phyloP scores from a whole-genome alignment of 2,888 invertebrate genomes.

The Tetranychus truncatus region DNA sequence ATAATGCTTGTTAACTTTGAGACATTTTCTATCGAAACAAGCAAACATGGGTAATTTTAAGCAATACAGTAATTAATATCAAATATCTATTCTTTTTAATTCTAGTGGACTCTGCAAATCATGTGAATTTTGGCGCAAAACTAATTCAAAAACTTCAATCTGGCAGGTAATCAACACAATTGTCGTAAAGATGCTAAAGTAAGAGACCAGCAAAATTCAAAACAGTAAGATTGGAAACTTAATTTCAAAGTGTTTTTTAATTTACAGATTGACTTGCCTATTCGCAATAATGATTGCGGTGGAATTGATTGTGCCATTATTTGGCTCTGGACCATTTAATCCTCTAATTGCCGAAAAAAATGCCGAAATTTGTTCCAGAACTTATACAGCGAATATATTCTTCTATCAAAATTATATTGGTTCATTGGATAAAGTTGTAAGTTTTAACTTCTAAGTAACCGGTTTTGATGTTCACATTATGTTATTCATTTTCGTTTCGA shows the following conservation, averaged over 20 bases:
- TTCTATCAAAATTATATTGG: not conserved
- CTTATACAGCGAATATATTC: not conserved
- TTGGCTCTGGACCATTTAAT: not conserved
- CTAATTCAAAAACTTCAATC: not conserved
- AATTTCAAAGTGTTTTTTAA: not conserved
- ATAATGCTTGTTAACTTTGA: not conserved
- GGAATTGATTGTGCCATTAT: not conserved
- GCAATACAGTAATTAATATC: not conserved
- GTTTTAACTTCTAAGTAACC: not conserved
- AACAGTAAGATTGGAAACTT: not conserved
- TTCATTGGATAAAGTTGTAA: not conserved
- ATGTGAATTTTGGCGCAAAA: not conserved
- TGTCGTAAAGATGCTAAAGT: not conserved
- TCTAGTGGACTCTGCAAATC: not conserved
- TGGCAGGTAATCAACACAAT: not conserved
- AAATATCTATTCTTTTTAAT: not conserved
- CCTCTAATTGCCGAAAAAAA: not conserved
- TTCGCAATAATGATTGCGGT: not conserved
- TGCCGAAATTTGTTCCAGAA: not conserved
- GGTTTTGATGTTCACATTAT: not conserved
- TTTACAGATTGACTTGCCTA: not conserved
- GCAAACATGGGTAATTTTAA: not conserved
- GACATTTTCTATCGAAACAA: not conserved
- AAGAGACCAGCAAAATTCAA: not conserved
- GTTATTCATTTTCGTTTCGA: no score